Conservation (phyloP, 2,888 invertebrate genomes). For the Cabera pusaria region DNA sequence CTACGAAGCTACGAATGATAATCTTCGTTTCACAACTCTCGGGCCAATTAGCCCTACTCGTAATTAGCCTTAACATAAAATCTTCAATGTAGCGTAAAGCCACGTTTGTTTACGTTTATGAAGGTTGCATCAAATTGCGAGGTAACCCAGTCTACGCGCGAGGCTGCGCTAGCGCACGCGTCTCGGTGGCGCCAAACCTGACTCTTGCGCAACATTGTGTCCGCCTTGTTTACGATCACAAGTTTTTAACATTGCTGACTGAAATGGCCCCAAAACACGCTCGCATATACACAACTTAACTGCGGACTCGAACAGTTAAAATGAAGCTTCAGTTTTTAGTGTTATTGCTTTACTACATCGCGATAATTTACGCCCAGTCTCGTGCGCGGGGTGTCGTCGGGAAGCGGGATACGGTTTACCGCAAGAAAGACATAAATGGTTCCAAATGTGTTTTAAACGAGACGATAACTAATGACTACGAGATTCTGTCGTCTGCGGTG, state of each 20-base stretch:
- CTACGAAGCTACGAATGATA: not conserved
- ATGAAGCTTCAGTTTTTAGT: slow-evolving; percentile 71
- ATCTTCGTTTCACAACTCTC: slow-evolving; percentile 30
- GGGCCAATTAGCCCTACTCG: slow-evolving; percentile 41
- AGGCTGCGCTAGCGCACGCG: slow-evolving; percentile 80
- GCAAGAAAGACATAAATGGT: slow-evolving; percentile 73
- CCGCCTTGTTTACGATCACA: slow-evolving; percentile 60
- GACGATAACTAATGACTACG: slow-evolving; percentile 82
- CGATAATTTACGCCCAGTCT: slow-evolving; percentile 63
- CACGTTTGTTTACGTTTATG: slow-evolving; percentile 78
- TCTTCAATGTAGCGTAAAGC: slow-evolving; percentile 55
- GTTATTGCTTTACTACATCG: slow-evolving; percentile 62
- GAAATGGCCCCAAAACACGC: slow-evolving; percentile 57
- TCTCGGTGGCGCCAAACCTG: slow-evolving; percentile 75
- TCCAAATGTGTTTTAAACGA: slow-evolving; percentile 79
- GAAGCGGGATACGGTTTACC: slow-evolving; percentile 67
- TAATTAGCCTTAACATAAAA: slow-evolving; percentile 40
- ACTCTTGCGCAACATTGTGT: slow-evolving; percentile 69
- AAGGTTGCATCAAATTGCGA: slow-evolving; percentile 82
- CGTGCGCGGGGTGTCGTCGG: slow-evolving; percentile 63
- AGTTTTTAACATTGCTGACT: slow-evolving; percentile 50
- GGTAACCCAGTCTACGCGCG: slow-evolving; percentile 76
- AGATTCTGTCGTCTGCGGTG: slow-evolving; percentile 79
- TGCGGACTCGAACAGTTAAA: slow-evolving; percentile 48
- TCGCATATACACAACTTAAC: slow-evolving; percentile 25